phyloP scores from a whole-genome alignment of 2,888 invertebrate genomes.

The Plemyria rubiginata region DNA sequence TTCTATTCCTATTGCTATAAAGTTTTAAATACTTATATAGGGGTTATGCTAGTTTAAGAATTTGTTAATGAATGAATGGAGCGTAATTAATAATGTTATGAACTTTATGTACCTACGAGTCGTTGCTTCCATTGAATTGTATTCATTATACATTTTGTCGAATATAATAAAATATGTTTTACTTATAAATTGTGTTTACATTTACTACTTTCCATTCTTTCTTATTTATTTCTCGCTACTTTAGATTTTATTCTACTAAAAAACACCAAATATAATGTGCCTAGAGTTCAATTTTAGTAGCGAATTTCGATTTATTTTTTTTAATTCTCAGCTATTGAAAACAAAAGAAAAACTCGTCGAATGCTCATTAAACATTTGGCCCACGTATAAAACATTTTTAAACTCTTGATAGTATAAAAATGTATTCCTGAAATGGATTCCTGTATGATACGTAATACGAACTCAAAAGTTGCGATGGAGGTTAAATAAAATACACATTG shows the following conservation, averaged over 20 bases:
- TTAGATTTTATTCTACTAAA: too few relatives aligned
- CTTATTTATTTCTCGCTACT: too few relatives aligned
- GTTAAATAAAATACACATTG: conserved; percentile 39
- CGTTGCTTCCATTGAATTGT: conserved; percentile 76
- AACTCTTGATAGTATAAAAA: too few relatives aligned
- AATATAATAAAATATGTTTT: conserved; percentile 68
- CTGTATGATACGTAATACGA: too few relatives aligned
- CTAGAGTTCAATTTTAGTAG: too few relatives aligned
- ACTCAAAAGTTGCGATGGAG: background rate
- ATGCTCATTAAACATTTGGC: too few relatives aligned
- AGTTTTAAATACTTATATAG: conserved; percentile 27
- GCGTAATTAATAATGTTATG: conserved; percentile 41
- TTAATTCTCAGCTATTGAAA: too few relatives aligned
- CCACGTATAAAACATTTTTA: too few relatives aligned
- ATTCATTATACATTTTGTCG: conserved; percentile 73
- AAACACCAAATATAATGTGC: too few relatives aligned
- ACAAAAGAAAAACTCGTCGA: too few relatives aligned
- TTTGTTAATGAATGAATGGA: conserved; percentile 39
- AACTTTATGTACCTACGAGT: conserved; percentile 59
- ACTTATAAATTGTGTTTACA: conserved; percentile 39
- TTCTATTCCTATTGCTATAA: conserved; percentile 32
- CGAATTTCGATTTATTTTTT: too few relatives aligned
- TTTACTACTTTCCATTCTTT: background rate
- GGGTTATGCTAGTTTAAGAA: conserved; percentile 35
- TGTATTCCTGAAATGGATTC: too few relatives aligned